Evolutionary conservation across 2,113 vertebrate species (phyloP).

Genomic region (Salvelinus sp.): DNA sequence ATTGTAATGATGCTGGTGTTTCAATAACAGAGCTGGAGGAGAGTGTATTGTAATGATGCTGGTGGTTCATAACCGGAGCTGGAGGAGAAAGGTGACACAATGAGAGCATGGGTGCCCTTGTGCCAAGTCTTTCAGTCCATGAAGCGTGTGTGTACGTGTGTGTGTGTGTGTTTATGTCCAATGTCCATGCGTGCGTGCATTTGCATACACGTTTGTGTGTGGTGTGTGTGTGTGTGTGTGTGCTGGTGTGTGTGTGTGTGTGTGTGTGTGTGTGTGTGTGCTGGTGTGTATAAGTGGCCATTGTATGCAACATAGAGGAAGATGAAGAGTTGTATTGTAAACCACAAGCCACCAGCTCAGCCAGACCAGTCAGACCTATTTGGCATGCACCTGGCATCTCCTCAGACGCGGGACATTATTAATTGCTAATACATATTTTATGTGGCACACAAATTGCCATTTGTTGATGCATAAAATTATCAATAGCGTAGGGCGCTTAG

Average conservation of each 20-base stretch:
- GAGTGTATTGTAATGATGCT: too few species aligned
- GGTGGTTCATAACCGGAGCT: neutral
- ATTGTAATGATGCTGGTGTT: too few species aligned
- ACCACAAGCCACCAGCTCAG: slow-evolving; percentile 90
- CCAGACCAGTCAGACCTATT: slow-evolving; percentile 71
- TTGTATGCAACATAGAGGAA: slow-evolving; percentile 83
- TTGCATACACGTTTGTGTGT: neutral
- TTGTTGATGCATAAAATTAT: slow-evolving; percentile 99
- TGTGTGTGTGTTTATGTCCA: too few species aligned
- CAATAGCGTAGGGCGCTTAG: slow-evolving; percentile 91
- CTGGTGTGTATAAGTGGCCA: slow-evolving; percentile 73
- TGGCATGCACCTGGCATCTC: slow-evolving; percentile 91
- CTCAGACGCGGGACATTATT: slow-evolving; percentile 92
- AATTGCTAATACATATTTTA: slow-evolving; percentile 99
- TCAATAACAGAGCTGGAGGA: too few species aligned
- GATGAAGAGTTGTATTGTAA: slow-evolving; percentile 78
- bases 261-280: slow-evolving; percentile 14
- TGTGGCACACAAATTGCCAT: slow-evolving; percentile 99
- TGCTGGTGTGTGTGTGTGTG: neutral
- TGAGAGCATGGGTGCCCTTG: neutral
- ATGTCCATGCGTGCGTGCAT: neutral
- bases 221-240: slow-evolving; percentile 15
- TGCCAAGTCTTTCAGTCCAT: neutral
- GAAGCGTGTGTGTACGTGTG: neutral
- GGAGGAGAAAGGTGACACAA: neutral